These are phyloP conservation scores for Abscondita cerata DNA, from an alignment of 2,888 invertebrate genomes.

Conservation along the genomic window DNA sequence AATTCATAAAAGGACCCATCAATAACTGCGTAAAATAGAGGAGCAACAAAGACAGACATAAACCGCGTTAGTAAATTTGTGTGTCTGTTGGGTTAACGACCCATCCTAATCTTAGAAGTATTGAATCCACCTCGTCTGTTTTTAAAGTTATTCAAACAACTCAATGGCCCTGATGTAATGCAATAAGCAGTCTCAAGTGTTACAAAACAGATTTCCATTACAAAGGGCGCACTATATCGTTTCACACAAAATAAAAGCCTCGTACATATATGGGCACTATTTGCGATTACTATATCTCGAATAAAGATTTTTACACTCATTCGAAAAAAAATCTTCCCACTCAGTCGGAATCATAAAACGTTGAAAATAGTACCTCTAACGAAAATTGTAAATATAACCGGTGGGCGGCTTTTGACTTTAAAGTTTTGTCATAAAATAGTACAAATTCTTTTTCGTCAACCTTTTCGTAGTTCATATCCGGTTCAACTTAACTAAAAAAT, in stretches of 20 bases:
- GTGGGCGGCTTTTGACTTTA: too few relatives aligned
- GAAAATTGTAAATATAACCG: too few relatives aligned
- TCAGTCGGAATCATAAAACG: too few relatives aligned
- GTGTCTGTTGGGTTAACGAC: conserved; percentile 45
- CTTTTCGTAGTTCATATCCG: too few relatives aligned
- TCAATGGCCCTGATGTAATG: conserved; percentile 36
- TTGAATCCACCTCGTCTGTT: conserved; percentile 41
- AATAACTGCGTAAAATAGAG: conserved; percentile 14
- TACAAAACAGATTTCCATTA: conserved; percentile 35
- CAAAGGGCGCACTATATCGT: conserved; percentile 31
- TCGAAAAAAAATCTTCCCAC: too few relatives aligned
- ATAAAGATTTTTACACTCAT: too few relatives aligned
- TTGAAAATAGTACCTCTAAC: too few relatives aligned
- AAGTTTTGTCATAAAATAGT: too few relatives aligned
- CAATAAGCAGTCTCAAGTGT: conserved; percentile 37
- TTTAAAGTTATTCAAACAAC: conserved; percentile 34
- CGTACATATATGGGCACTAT: conserved; percentile 15
- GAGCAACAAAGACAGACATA: conserved; percentile 19
- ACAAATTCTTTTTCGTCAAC: too few relatives aligned
- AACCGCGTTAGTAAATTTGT: conserved; percentile 25
- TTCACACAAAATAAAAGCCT: conserved; percentile 18
- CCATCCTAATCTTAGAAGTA: conserved; percentile 50
- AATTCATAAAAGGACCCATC: conserved; percentile 14
- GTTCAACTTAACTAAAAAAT: too few relatives aligned
- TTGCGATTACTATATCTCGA: conserved; percentile 9